Evolutionary conservation across 2,888 invertebrate species (phyloP).

Genomic region (Hypercompe scribonia): DNA sequence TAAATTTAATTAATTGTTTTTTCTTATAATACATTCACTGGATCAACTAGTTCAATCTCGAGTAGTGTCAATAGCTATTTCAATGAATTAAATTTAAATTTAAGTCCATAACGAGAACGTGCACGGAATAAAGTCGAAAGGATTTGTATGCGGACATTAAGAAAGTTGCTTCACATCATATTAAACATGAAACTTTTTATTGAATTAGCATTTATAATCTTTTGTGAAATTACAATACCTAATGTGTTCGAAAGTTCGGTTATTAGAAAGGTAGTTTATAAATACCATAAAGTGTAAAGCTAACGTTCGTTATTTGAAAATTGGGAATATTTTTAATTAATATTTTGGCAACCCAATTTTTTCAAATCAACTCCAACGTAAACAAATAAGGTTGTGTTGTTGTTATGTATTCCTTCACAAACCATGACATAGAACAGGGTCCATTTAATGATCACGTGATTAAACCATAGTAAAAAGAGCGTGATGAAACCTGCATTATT

Average conservation of each 20-base stretch:
- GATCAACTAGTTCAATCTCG: background rate
- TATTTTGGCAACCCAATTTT: too few relatives aligned
- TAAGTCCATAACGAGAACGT: constrained; percentile 14
- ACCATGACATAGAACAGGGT: background rate
- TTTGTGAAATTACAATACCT: background rate
- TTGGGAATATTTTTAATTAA: background rate
- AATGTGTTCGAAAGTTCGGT: background rate
- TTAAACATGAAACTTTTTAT: background rate
- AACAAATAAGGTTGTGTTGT: background rate
- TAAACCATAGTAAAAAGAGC: background rate
- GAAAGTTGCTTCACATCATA: constrained; percentile 9
- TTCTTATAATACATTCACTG: constrained; percentile 15
- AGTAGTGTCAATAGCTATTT: background rate
- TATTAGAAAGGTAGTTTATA: background rate
- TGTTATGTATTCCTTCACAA: background rate
- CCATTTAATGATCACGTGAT: background rate
- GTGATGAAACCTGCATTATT: background rate
- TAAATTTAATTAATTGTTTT: constrained; percentile 13
- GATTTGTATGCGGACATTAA: constrained; percentile 7
- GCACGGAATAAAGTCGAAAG: constrained; percentile 16
- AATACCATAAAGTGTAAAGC: background rate
- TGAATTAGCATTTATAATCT: background rate
- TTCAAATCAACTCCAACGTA: too few relatives aligned
- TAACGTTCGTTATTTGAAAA: background rate
- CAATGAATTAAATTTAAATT: background rate